A percentile compares a stretch with the other conserved stretches of the same genome.
These are phyloP conservation scores for Pachypanchax playfairii DNA, from an alignment of 2,113 vertebrate species.

Conservation along the genomic window DNA sequence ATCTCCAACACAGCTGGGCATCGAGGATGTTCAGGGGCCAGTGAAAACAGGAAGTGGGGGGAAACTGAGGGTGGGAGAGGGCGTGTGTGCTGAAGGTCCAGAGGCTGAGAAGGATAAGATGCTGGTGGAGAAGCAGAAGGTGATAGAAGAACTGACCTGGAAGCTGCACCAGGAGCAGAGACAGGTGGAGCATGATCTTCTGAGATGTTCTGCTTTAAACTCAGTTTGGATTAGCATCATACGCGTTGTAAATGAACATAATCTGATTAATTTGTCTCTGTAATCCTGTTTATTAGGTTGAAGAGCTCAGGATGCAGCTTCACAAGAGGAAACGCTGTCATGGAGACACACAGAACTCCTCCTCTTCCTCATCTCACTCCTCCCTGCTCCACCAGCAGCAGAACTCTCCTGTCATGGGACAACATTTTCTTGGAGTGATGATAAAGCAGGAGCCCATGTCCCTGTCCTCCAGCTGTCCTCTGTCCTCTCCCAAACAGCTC, in stretches of 20 bases:
- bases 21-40: constrained; percentile 84
- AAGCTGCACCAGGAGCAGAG: constrained; percentile 95
- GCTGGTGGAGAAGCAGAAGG: constrained; percentile 98
- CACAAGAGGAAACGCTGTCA: constrained; percentile 88
- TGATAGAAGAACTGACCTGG: constrained; percentile 97
- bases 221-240: no score
- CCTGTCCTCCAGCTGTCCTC: constrained; percentile 86
- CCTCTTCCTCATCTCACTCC: constrained; percentile 53
- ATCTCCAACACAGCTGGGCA: constrained; percentile 79
- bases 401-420: constrained; percentile 72
- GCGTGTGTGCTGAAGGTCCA: constrained; percentile 82
- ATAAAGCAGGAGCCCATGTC: constrained; percentile 90
- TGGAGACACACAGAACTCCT: constrained; percentile 69
- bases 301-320: constrained; percentile 93
- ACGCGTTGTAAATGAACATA: no score
- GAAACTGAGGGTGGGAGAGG: constrained; percentile 72
- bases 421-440: constrained; percentile 84
- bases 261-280: not conserved
- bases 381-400: constrained; percentile 71
- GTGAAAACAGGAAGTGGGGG: constrained; percentile 70
- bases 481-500: constrained; percentile 83
- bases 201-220: not conserved
- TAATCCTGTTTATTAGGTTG: constrained; percentile 78
- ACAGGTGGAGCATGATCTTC: constrained; percentile 80
- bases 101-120: constrained; percentile 98